Evolutionary conservation across 2,797 vertebrate species (phyloP).

Genomic region (Molossus molossus): DNA sequence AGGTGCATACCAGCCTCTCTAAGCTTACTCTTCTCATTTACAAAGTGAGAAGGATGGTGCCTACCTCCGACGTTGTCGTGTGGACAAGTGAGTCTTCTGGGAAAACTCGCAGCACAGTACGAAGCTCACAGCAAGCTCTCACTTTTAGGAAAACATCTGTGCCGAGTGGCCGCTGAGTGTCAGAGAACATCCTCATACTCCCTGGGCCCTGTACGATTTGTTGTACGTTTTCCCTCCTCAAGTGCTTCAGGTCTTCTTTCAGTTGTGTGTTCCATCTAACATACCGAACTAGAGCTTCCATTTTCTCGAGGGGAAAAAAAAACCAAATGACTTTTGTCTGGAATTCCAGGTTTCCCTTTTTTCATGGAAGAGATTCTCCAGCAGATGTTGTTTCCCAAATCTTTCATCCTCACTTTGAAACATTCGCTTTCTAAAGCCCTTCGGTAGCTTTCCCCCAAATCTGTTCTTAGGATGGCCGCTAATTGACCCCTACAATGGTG

Average conservation of each 20-base stretch:
- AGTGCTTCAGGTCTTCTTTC: neutral
- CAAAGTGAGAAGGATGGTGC: neutral
- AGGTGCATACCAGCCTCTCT: neutral
- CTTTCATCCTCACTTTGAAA: neutral
- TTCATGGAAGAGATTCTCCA: neutral
- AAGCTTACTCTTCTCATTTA: neutral
- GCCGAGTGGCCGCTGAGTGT: fast-evolving
- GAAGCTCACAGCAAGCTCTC: neutral
- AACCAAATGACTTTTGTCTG: neutral
- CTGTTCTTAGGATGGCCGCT: no score
- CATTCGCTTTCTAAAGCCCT: neutral
- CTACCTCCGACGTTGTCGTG: no score
- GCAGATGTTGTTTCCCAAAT: neutral
- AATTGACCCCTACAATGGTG: neutral
- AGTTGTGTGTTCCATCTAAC: neutral
- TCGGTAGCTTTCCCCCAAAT: neutral
- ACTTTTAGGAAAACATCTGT: neutral
- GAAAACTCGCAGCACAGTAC: neutral
- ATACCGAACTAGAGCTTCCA: neutral
- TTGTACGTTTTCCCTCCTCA: neutral
- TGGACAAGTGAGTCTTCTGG: neutral
- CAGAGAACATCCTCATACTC: fast-evolving
- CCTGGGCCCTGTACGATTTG: no score
- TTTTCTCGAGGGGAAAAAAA: neutral
- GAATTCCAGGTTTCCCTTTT: neutral